Conservation (phyloP, 2,888 invertebrate genomes). For the Thera britannica region DNA sequence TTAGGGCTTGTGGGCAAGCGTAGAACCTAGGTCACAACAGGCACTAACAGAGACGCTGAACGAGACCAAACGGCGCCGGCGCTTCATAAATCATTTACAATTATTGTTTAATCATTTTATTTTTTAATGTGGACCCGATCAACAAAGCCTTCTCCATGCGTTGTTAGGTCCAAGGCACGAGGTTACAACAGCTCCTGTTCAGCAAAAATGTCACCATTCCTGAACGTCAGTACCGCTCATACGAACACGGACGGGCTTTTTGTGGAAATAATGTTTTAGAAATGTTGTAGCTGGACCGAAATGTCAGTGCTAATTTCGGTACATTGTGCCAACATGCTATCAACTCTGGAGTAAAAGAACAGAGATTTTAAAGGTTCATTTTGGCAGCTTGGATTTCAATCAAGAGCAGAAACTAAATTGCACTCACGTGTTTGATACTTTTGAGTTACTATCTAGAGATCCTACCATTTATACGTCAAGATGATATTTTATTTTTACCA, state of each 20-base stretch:
- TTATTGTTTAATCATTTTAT: no score
- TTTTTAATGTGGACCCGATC: no score
- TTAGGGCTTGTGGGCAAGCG: no score
- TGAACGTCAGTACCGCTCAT: constrained; percentile 23
- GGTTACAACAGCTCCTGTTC: constrained; percentile 15
- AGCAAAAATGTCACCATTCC: constrained; percentile 31
- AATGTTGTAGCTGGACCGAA: constrained; percentile 20
- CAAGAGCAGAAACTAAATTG: background rate
- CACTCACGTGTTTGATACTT: background rate
- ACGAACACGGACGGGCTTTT: constrained; percentile 22
- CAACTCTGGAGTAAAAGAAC: constrained; percentile 2
- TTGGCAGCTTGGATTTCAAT: background rate
- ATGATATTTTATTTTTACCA: background rate
- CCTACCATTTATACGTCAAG: no score
- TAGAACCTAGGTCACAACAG: no score
- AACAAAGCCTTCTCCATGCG: constrained; percentile 5
- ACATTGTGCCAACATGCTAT: constrained; percentile 21
- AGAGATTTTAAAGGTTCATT: background rate
- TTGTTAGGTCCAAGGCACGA: constrained; percentile 3
- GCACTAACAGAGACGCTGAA: no score
- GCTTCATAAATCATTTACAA: no score
- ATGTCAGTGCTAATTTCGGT: constrained; percentile 21
- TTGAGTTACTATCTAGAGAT: no score
- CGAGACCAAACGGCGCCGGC: no score
- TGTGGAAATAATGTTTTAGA: constrained; percentile 19